A percentile compares a stretch with the other conserved stretches of the same genome.
Evolutionary conservation across 2,113 vertebrate genomes (phyloP).

Genomic region (Brachyistius frenatus): DNA sequence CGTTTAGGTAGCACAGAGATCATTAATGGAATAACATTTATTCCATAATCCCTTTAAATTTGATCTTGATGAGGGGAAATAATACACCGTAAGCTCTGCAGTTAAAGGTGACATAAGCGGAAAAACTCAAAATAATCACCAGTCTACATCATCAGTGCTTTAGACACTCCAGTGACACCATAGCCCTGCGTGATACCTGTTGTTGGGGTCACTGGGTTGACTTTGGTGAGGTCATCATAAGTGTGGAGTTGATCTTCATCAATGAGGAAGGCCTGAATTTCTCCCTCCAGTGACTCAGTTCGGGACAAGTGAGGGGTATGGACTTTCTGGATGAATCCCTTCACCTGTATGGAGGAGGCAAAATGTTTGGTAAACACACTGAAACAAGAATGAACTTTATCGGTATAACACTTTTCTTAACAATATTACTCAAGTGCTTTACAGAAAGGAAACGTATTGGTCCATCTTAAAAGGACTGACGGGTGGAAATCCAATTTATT

Average conservation of each 20-base stretch:
- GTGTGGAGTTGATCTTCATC: conserved; percentile 88
- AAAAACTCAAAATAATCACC: too few species aligned
- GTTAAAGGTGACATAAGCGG: conserved; percentile 33
- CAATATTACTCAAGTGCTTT: too few species aligned
- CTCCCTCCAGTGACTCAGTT: conserved; percentile 84
- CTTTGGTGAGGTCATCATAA: conserved; percentile 95
- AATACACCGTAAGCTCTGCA: conserved; percentile 28
- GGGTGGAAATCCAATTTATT: conserved; percentile 15
- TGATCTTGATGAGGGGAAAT: conserved; percentile 44
- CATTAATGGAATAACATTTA: conserved; percentile 1
- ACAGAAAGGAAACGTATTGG: too few species aligned
- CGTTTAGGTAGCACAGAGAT: neutral
- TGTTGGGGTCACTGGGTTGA: conserved; percentile 92
- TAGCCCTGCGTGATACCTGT: conserved; percentile 83
- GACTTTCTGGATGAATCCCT: conserved; percentile 67
- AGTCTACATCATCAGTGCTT: neutral
- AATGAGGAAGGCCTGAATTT: conserved; percentile 87
- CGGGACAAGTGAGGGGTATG: conserved; percentile 50
- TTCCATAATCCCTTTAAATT: conserved; percentile 12
- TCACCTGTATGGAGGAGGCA: conserved; percentile 73
- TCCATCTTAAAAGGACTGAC: neutral
- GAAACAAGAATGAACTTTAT: too few species aligned
- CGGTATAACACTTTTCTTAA: too few species aligned
- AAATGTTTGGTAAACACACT: neutral
- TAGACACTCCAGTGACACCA: neutral